phyloP scores from a whole-genome alignment of 2,113 vertebrate genomes.

The Ctenodactylus gundi region DNA sequence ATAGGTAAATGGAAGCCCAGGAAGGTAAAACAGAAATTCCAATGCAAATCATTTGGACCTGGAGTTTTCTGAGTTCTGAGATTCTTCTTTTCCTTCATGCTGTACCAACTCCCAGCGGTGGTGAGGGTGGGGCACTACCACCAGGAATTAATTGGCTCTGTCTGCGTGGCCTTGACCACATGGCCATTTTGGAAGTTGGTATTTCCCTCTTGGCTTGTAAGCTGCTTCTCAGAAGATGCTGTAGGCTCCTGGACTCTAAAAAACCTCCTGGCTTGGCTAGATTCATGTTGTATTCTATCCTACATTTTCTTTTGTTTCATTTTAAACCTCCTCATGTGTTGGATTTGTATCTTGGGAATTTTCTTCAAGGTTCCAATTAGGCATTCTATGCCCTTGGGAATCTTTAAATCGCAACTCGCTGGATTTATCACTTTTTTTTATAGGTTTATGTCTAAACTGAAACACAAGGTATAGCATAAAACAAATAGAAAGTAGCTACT shows the following conservation, averaged over 20 bases:
- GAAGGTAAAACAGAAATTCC: not conserved
- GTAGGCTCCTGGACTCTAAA: not conserved
- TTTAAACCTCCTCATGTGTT: not conserved
- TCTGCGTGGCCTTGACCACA: not conserved
- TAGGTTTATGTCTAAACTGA: not conserved
- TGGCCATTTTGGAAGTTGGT: not conserved
- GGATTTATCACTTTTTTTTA: not conserved
- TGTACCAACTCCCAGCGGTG: not conserved
- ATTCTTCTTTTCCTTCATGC: not conserved
- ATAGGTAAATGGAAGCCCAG: not conserved
- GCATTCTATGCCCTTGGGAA: not conserved
- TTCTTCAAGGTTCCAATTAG: conserved; percentile 2
- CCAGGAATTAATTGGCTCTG: not conserved
- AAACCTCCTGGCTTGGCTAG: not conserved
- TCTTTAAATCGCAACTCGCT: not conserved
- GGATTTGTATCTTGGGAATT: not conserved
- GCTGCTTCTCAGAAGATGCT: not conserved
- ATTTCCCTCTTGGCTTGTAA: not conserved
- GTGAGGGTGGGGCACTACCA: too few relatives aligned
- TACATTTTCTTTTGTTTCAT: not conserved
- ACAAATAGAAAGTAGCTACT: not conserved
- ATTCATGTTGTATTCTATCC: not conserved
- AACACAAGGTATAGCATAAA: not conserved
- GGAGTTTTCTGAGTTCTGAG: not conserved
- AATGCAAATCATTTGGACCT: not conserved